Conservation (phyloP, 2,797 vertebrate species). For the Protonibea diacanthus region DNA sequence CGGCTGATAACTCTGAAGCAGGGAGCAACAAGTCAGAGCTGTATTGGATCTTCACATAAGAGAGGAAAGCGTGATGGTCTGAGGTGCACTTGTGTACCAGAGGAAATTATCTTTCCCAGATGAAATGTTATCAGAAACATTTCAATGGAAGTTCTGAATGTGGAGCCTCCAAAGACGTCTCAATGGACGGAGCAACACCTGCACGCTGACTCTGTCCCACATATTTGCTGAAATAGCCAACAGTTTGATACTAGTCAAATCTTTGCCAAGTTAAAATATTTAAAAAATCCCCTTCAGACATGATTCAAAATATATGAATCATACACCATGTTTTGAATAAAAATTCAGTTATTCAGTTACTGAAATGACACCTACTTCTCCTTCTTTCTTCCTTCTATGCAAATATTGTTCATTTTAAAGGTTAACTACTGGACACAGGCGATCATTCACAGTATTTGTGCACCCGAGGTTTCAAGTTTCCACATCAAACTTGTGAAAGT, state of each 20-base stretch:
- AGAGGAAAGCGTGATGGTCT: neutral
- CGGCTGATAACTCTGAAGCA: neutral
- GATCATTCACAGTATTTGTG: neutral
- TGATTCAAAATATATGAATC: neutral
- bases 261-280: neutral
- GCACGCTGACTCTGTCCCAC: neutral
- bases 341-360: neutral
- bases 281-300: neutral
- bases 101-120: constrained; percentile 3
- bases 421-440: neutral
- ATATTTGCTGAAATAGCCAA: constrained; percentile 15
- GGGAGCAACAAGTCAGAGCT: neutral
- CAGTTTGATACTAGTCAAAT: neutral
- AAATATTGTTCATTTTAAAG: neutral
- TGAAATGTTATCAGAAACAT: constrained; percentile 20
- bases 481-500: neutral
- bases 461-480: neutral
- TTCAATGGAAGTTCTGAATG: constrained; percentile 9
- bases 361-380: neutral
- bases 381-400: neutral
- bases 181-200: neutral
- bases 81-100: neutral
- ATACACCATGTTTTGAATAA: neutral
- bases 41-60: constrained; percentile 3
- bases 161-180: neutral